A percentile compares a stretch with the other conserved stretches of the same genome.
phyloP scores from a whole-genome alignment of 1,140 invertebrate species.

The Ostrea edulis region DNA sequence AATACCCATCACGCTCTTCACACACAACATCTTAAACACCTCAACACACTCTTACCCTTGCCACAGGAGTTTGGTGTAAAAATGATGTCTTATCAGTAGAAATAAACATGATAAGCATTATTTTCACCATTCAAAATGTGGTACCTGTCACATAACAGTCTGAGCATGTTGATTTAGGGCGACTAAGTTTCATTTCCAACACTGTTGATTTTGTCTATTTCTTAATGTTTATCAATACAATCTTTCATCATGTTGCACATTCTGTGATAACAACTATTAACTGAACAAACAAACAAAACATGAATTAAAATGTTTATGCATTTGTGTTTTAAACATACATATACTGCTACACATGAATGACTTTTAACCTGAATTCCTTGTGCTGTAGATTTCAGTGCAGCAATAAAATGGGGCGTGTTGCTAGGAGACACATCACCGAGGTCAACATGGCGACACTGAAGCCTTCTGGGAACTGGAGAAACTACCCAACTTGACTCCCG shows the following conservation, averaged over 20 bases:
- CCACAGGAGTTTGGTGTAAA: conserved; percentile 38
- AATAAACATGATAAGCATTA: conserved; percentile 26
- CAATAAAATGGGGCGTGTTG: conserved; percentile 64
- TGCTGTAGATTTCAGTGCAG: conserved; percentile 61
- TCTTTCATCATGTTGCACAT: too few relatives aligned
- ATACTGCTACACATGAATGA: too few relatives aligned
- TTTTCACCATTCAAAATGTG: conserved; percentile 20
- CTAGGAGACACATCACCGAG: conserved; percentile 68
- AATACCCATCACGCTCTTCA: conserved; percentile 51
- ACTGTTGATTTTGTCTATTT: neutral
- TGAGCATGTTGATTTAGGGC: neutral
- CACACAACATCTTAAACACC: neutral
- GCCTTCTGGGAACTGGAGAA: conserved; percentile 53
- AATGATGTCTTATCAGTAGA: conserved; percentile 32
- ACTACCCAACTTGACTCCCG: conserved; percentile 60
- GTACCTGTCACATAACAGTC: neutral
- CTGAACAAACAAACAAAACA: too few relatives aligned
- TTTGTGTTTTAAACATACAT: too few relatives aligned
- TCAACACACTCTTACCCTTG: neutral
- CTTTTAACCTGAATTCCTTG: conserved; percentile 67
- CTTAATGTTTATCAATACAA: neutral
- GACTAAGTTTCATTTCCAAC: neutral
- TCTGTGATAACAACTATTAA: too few relatives aligned
- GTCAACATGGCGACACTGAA: conserved; percentile 65
- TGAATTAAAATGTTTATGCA: too few relatives aligned